Base-by-base conservation (phyloP, 1,140 invertebrate genomes). In the Brachionus sp. region DNA sequence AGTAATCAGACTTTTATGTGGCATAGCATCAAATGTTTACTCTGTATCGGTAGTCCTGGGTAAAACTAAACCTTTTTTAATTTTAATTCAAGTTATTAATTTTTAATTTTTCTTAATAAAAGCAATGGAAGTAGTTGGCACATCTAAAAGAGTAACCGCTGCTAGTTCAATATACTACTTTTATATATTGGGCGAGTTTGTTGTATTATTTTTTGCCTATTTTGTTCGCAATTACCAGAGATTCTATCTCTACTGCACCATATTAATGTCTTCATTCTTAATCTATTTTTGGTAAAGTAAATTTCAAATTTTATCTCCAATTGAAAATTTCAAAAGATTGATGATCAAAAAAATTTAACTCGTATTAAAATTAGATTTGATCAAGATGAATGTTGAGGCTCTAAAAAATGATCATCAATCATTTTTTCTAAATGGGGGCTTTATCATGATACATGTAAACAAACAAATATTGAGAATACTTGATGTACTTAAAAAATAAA, bases 71-170 rank as follows among this genome's bases (percentile, higher is more conserved):
- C 4, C 10, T 6, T 25, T 64, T 25, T 37, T 42, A 12, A 4
- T 19, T 35, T 12, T 6, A 3, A 64, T 25, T 25, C 37, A 19
- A 75, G 9, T 25, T 37, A 7, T 19, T 75, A 37, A 7, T 35
- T 42, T 23, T 23, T 16, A 10, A 10, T 3, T 42, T 39, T 39
- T n/a, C n/a, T n/a, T n/a, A n/a, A 29, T 29, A 29, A 42, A 57
- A 78, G 77, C 62, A 7, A 80, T 80, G 25, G 77, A 80, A 66
- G 57, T 80, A 19, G 46, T 57, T 66, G 77, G 77, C 23, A 50
- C 77, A 12, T 62, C 50, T 13, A 62, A 80, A 62, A 50, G 77
- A 42, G 62, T 80, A 4, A 57, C 62, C 9, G 77, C 77, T n/a
- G 62, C 77, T 25, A 80, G 57, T 25, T 39, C 77, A 62, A 66